Conservation (phyloP, 2,888 invertebrate genomes). For the Stenotaenia linearis region DNA sequence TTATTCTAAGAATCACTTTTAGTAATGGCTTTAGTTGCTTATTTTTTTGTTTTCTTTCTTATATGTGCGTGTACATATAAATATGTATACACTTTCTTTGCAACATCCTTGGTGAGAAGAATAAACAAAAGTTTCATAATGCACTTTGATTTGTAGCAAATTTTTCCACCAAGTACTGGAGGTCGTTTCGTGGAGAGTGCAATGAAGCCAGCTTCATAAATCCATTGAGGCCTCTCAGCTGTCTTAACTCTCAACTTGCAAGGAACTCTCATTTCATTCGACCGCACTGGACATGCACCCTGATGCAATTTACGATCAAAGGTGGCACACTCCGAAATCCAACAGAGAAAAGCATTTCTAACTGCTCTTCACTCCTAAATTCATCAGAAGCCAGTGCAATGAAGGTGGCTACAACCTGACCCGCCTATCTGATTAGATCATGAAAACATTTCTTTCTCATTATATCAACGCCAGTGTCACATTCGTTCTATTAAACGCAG, state of each 20-base stretch:
- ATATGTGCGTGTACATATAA: not conserved
- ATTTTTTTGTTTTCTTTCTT: not conserved
- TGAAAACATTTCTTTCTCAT: slow-evolving; percentile 26
- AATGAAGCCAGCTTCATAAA: slow-evolving; percentile 20
- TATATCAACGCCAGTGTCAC: not conserved
- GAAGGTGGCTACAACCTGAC: not conserved
- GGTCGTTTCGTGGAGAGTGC: slow-evolving; percentile 24
- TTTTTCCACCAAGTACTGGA: slow-evolving; percentile 21
- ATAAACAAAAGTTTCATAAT: slow-evolving; percentile 21
- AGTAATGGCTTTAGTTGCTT: not conserved
- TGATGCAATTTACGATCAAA: slow-evolving; percentile 8
- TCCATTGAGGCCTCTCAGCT: slow-evolving; percentile 15
- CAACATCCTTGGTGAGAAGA: slow-evolving; percentile 9
- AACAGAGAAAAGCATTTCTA: not conserved
- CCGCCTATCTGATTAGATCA: slow-evolving; percentile 24
- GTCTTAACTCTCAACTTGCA: slow-evolving; percentile 19
- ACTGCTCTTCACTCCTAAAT: slow-evolving; percentile 1
- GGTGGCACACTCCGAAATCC: slow-evolving; percentile 15
- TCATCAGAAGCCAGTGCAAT: slow-evolving; percentile 1
- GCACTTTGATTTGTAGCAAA: slow-evolving; percentile 26
- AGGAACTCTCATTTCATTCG: slow-evolving; percentile 26
- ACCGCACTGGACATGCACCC: slow-evolving; percentile 26
- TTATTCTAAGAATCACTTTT: slow-evolving; percentile 12
- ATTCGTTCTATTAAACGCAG: not conserved
- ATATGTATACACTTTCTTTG: not conserved